Evolutionary conservation across 2,888 invertebrate genomes (phyloP).

Genomic region (Carabus problematicus): DNA sequence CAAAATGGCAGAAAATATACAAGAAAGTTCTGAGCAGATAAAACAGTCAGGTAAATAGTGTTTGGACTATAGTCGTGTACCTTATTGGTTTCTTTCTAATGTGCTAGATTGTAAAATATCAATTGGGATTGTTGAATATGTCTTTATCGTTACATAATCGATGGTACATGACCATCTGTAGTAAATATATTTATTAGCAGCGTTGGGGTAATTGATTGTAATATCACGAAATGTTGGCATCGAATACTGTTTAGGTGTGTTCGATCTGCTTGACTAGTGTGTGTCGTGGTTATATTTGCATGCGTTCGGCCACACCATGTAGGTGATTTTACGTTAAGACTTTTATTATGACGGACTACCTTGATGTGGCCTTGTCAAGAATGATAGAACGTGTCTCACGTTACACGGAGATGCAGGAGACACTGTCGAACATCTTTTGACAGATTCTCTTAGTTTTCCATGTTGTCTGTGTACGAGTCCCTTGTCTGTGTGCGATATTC

Average conservation of each 20-base stretch:
- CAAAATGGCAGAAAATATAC: constrained; percentile 61
- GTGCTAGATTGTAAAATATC: constrained; percentile 17
- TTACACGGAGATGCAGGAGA: constrained; percentile 34
- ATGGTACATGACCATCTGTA: constrained; percentile 58
- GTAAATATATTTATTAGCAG: constrained; percentile 45
- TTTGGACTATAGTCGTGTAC: constrained; percentile 36
- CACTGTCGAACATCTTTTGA: constrained; percentile 29
- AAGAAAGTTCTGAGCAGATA: constrained; percentile 57
- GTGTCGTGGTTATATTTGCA: constrained; percentile 11
- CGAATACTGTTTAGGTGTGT: not conserved
- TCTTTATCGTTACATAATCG: constrained; percentile 56
- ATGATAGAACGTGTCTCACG: constrained; percentile 38
- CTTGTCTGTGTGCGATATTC: not conserved
- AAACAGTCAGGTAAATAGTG: constrained; percentile 57
- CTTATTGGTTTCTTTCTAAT: constrained; percentile 25
- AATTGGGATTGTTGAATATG: constrained; percentile 18
- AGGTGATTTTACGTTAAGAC: constrained; percentile 16
- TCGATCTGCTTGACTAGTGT: constrained; percentile 8
- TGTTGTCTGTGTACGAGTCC: no score
- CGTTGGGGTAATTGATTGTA: constrained; percentile 28
- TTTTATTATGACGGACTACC: constrained; percentile 28
- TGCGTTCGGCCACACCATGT: constrained; percentile 8
- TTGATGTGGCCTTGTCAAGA: constrained; percentile 41
- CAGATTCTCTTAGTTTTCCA: constrained; percentile 24
- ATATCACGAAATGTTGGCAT: constrained; percentile 15